Base-by-base conservation (phyloP, 2,113 vertebrate species). In the Microcebus griseorufus region DNA sequence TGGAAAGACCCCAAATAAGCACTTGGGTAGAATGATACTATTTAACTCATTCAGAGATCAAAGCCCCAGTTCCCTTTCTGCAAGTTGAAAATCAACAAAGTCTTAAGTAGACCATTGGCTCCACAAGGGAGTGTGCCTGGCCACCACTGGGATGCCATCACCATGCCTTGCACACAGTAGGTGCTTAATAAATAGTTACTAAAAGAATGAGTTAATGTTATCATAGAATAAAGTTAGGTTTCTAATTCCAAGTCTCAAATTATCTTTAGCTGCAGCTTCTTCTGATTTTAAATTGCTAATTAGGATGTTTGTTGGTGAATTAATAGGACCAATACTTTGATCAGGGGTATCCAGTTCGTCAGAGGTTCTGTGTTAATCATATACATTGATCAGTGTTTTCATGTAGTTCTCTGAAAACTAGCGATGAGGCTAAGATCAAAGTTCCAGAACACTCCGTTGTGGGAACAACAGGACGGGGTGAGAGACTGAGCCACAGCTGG, bases 31-130 rank as follows among this genome's bases (percentile, higher is more conserved):
- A 23, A 34, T 42, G 45, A 32, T 48, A 7, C 12, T 65, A 55
- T 65, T 75, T 11, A 25, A 34, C 88, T 90, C 88, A 20, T 73
- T 92, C 86, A 87, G 83, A 93, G 94, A 53, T 72, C 67, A 79
- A 32, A 93, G 73, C 69, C 69, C n/a, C 4, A 9, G 45, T 73
- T 94, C 88, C 88, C 82, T 97, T 62, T 70, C 70, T 29, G 42
- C 73, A 45, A 51, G 72, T 93, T 93, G 64, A 78, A 79, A 94
- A 29, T 76, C 58, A 95, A 7, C 75, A 87, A 20, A 70, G 64
- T 27, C 60, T 67, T 90, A 23, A 67, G 11, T 23, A 64, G 65
- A 73, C 42, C 9, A 0, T 45, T 12, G 20, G 45, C 51, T 76
- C 48, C 29, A 0, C 0, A 58, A 60, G 64, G 32, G 20, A 13